A percentile compares a stretch with the other conserved stretches of the same genome.
phyloP scores from a whole-genome alignment of 1,140 invertebrate genomes.

The Orchesella cincta region DNA sequence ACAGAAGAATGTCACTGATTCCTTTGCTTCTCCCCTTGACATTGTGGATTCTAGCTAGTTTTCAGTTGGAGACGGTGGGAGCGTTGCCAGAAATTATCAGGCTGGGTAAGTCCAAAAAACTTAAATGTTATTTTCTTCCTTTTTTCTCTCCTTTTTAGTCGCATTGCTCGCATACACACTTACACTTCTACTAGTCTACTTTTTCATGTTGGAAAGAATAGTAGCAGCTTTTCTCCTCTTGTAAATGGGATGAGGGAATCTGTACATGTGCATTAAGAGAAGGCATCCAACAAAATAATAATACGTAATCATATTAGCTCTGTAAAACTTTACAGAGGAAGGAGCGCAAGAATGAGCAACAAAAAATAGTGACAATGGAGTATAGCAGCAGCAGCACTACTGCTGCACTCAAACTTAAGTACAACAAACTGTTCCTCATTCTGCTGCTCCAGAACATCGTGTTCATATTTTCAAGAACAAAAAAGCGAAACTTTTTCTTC shows the following conservation, averaged over 20 bases:
- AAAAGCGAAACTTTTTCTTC: too few species aligned
- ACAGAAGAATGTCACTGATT: background rate
- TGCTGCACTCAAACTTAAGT: too few species aligned
- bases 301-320: background rate
- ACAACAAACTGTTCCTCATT: too few species aligned
- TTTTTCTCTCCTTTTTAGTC: background rate
- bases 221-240: background rate
- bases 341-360: too few species aligned
- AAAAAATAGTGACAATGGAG: too few species aligned
- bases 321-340: too few species aligned
- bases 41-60: slow-evolving; percentile 3
- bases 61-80: background rate
- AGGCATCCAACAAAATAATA: slow-evolving; percentile 16
- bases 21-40: background rate
- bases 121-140: background rate
- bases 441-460: too few species aligned
- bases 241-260: background rate
- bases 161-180: background rate
- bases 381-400: too few species aligned
- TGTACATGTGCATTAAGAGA: background rate
- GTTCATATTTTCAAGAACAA: too few species aligned
- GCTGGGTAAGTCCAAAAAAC: slow-evolving; percentile 1
- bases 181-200: background rate
- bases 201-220: background rate
- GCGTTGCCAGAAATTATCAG: slow-evolving; percentile 23